These are phyloP conservation scores for Alcis repandata DNA, from an alignment of 2,888 invertebrate genomes.

Conservation along the genomic window DNA sequence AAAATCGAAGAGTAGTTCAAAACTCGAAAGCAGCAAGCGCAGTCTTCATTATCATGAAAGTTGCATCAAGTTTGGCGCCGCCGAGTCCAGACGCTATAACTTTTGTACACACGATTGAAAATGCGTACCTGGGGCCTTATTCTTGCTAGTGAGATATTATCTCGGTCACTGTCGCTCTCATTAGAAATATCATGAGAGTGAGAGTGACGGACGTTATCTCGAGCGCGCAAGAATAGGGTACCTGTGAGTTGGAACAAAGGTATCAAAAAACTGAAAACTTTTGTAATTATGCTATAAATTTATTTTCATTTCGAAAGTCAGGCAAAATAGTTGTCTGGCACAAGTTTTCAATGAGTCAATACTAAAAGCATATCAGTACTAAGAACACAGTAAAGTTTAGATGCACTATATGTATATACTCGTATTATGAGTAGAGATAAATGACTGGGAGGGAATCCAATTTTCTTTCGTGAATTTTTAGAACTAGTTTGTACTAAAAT, in stretches of 20 bases:
- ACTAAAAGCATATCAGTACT: too few species aligned
- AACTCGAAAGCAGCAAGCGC: not conserved
- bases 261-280: not conserved
- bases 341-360: not conserved
- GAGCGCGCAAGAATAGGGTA: too few species aligned
- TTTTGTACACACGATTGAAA: slow-evolving; percentile 2
- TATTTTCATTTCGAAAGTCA: not conserved
- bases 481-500: too few species aligned
- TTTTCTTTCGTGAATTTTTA: too few species aligned
- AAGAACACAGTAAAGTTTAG: too few species aligned
- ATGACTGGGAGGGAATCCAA: too few species aligned
- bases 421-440: too few species aligned
- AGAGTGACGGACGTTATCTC: too few species aligned
- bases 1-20: not conserved
- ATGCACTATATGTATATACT: too few species aligned
- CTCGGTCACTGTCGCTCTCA: too few species aligned
- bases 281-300: not conserved
- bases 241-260: not conserved
- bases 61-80: slow-evolving; percentile 19
- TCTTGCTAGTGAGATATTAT: too few species aligned
- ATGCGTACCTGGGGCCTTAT: slow-evolving; percentile 8
- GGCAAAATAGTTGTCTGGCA: not conserved
- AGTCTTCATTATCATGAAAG: slow-evolving; percentile 16
- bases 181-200: too few species aligned
- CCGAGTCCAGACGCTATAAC: slow-evolving; percentile 16